Evolutionary conservation across 2,888 invertebrate genomes (phyloP), one percentile per base, ranked within the genome.

Genomic region (Neuroscelio doddi): DNA sequence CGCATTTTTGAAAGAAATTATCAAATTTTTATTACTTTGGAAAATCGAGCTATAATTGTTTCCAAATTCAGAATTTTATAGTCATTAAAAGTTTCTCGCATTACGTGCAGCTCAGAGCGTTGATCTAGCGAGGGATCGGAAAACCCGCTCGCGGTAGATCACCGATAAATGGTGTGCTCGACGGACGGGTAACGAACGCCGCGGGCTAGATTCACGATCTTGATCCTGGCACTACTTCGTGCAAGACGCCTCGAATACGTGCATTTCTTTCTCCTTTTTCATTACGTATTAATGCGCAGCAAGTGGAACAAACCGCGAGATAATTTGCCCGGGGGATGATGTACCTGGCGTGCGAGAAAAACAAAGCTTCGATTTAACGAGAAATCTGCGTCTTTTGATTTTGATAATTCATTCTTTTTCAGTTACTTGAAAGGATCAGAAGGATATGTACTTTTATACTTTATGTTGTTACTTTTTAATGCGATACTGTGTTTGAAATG

Each of bases 91-190:
- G 42, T 47, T n/a, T 32, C 47, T 44, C 21, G 41, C 62, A 36
- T 59, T 65, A 51, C 56, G 67, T 50, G 56, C 45, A 56, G 59
- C 70, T 70, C 49, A 36, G 51, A 61, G 57, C 57, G 53, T 55
- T 61, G 64, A 69, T 69, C 59, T 55, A 47, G 57, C 56, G 42
- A 69, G 71, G 71, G 71, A 73, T 76, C 76, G 79, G 75, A 77
- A 80, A 79, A 78, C 73, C 76, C 72, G 65, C 69, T 62, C 67
- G 56, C 59, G 63, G 57, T 64, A 78, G 79, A 80, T 80, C 75
- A 70, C 74, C 79, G 79, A 80, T 80, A 80, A 80, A 78, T 75
- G 69, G 72, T 70, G 71, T 71, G 67, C 72, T 56, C 71, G 70
- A 71, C 73, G 72, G 74, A 74, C 68, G 70, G 72, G 72, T 70